phyloP scores from a whole-genome alignment of 2,797 vertebrate genomes.

The Chaunax sp. region DNA sequence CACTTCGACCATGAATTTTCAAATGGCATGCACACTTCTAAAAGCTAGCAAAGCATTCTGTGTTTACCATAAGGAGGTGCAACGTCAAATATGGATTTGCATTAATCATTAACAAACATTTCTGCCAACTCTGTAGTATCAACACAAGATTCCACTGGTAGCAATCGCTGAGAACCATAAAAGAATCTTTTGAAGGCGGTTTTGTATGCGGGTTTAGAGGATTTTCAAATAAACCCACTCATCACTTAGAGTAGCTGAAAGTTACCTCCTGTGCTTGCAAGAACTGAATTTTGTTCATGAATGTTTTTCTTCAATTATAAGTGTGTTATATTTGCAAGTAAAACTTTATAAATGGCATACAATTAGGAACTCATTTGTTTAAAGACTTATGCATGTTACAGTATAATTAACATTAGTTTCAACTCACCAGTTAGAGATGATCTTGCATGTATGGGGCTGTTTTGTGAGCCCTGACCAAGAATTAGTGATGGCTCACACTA shows the following conservation, averaged over 20 bases:
- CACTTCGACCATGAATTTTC: background rate
- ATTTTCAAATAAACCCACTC: background rate
- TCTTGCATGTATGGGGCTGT: too few relatives aligned
- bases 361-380: background rate
- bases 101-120: slow-evolving; percentile 6
- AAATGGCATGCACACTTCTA: background rate
- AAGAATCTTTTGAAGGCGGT: background rate
- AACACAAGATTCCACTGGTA: background rate
- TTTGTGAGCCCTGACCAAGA: background rate
- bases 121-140: background rate
- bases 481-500: background rate
- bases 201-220: background rate
- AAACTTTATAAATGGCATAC: background rate
- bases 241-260: too few relatives aligned
- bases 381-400: background rate
- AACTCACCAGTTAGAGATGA: too few relatives aligned
- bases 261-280: too few relatives aligned
- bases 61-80: background rate
- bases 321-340: background rate
- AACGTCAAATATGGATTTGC: background rate
- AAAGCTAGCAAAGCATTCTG: background rate
- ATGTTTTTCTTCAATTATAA: background rate
- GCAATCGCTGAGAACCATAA: background rate
- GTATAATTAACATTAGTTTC: background rate
- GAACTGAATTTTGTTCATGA: background rate